phyloP scores from a whole-genome alignment of 2,113 vertebrate genomes.

The Benitochromis conjunctus region DNA sequence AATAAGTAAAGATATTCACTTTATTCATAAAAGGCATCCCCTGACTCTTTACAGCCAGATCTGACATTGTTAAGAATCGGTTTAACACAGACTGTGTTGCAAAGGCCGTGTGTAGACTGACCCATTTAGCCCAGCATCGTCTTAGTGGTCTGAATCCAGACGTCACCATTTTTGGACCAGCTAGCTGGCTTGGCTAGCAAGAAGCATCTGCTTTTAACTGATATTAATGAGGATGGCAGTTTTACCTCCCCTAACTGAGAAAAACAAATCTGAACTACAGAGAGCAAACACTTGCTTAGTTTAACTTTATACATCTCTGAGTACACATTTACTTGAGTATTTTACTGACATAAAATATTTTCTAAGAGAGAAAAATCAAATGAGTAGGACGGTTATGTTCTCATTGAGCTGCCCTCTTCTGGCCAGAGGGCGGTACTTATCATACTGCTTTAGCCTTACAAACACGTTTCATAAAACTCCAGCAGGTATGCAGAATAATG shows the following conservation, averaged over 20 bases:
- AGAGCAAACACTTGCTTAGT: background rate
- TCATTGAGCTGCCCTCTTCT: background rate
- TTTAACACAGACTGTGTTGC: background rate
- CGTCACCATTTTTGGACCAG: background rate
- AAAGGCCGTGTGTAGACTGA: background rate
- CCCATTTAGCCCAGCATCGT: background rate
- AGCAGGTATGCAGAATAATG: background rate
- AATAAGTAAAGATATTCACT: background rate
- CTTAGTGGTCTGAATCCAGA: fast-evolving
- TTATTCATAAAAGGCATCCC: background rate
- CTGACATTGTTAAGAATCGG: background rate
- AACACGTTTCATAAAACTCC: background rate
- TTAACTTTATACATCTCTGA: background rate
- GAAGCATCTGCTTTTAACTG: background rate
- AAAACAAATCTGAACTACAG: background rate
- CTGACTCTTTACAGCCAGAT: background rate
- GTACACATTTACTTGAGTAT: background rate
- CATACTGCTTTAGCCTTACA: background rate
- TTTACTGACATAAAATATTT: background rate
- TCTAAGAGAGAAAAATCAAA: background rate
- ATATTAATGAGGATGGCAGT: background rate
- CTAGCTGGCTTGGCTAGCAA: background rate
- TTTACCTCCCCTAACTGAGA: background rate
- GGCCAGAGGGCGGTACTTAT: background rate
- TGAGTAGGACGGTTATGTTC: background rate